Base-by-base conservation (phyloP, 2,113 vertebrate species). In the Callorhinus ursinus region DNA sequence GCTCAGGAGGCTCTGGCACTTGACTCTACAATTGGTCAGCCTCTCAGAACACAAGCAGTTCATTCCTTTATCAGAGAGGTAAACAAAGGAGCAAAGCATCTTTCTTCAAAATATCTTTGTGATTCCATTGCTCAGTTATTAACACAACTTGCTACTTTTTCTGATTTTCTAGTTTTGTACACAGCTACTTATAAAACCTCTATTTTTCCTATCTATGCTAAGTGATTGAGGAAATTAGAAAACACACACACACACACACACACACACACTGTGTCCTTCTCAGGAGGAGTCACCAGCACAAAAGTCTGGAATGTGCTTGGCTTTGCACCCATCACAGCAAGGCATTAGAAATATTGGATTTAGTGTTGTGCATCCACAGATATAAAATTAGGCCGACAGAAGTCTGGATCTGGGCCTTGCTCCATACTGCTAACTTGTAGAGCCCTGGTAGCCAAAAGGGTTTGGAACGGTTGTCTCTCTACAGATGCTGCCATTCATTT, bases 401-500 rank as follows among this genome's bases (percentile, higher is more conserved):
- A 99, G 98, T 98, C 99, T 99, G 99, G 99, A 99, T 85, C 95
- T 92, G 61, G 97, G 99, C 99, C 99, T 98, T 69, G 95, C 97
- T 98, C 98, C 98, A 93, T 95, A 94, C 98, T 90, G 98, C 96
- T 99, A 95, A 99, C 99, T 99, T 96, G 98, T 95, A 93, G 98
- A 96, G 98, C 97, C n/a, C 92, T 0, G 93, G 98, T 97, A 96
- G 99, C 99, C 99, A 99, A 99, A 98, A 99, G 98, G 98, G 98
- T 98, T 99, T 99, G 99, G 99, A 99, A 99, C 98, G 93, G 97
- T 98, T 98, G 98, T 98, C 98, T 99, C 98, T 98, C 99, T 99
- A 98, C 98, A 99, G 99, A 99, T 98, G 99, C 99, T 99, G 99
- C 98, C 99, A 99, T 98, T 99, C 99, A 99, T 98, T 99, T 99